These are phyloP conservation scores for Crocidura indochinensis DNA, from an alignment of 2,797 vertebrate species.

Conservation along the genomic window DNA sequence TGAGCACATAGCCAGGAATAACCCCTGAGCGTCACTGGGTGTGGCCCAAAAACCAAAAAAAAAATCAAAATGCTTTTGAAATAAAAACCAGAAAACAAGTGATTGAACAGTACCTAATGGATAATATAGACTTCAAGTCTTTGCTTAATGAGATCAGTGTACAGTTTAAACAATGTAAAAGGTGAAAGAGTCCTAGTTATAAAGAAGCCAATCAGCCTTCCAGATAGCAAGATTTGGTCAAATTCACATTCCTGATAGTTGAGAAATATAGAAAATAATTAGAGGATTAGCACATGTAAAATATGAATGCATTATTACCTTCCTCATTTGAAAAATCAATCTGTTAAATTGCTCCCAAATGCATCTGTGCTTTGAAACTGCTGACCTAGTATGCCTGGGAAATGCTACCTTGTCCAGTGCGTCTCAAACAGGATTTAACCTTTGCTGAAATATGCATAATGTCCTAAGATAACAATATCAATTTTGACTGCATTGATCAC, in stretches of 20 bases:
- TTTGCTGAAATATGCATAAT: slow-evolving; percentile 55
- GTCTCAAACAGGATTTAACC: background rate
- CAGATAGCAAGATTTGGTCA: slow-evolving; percentile 43
- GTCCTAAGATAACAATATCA: background rate
- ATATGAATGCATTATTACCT: slow-evolving; percentile 77
- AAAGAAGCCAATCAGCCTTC: slow-evolving; percentile 71
- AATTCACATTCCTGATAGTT: slow-evolving; percentile 59
- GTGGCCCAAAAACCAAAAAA: no score
- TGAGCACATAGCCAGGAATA: no score
- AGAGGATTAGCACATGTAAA: slow-evolving; percentile 79
- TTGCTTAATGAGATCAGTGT: no score
- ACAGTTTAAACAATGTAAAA: background rate
- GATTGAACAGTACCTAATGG: no score
- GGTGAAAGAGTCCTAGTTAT: slow-evolving; percentile 8
- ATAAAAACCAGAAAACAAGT: no score
- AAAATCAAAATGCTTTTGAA: no score
- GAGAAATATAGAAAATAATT: slow-evolving; percentile 75
- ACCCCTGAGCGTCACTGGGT: no score
- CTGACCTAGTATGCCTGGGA: slow-evolving; percentile 43
- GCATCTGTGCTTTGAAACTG: slow-evolving; percentile 1
- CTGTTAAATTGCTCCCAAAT: slow-evolving; percentile 79
- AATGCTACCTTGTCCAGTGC: background rate
- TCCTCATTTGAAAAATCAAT: slow-evolving; percentile 69
- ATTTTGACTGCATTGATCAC: slow-evolving; percentile 53
- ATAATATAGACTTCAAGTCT: no score